Conservation (phyloP, 2,797 vertebrate species). For the Coranthus polyacanthus region DNA sequence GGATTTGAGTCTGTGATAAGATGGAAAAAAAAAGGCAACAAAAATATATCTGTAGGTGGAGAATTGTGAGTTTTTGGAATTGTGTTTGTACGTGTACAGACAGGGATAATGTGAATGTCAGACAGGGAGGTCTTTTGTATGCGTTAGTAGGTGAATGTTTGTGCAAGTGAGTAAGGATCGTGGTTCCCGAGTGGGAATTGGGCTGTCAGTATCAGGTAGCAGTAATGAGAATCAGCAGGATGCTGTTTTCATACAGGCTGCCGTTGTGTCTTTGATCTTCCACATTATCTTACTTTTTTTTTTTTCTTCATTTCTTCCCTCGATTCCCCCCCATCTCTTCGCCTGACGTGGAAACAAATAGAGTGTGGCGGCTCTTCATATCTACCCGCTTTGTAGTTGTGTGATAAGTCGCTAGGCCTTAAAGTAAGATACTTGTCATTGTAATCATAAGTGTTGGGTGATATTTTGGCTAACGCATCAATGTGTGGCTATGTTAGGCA, state of each 20-base stretch:
- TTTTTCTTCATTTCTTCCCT: slow-evolving; percentile 20
- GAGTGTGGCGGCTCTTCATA: slow-evolving; percentile 19
- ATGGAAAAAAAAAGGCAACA: not conserved
- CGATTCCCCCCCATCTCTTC: slow-evolving; percentile 11
- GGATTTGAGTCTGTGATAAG: slow-evolving; percentile 26
- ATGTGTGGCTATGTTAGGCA: slow-evolving; percentile 1
- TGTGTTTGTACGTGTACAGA: slow-evolving; percentile 35
- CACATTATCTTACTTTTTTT: slow-evolving; percentile 7
- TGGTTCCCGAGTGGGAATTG: slow-evolving; percentile 4
- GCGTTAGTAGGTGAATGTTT: not conserved
- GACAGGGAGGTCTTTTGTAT: slow-evolving; percentile 9
- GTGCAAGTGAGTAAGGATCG: not conserved
- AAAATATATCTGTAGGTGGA: slow-evolving; percentile 11
- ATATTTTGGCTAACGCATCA: slow-evolving; percentile 16
- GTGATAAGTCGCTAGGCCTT: slow-evolving; percentile 14
- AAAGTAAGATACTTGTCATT: slow-evolving; percentile 2
- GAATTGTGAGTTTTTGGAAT: slow-evolving; percentile 23
- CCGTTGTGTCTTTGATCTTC: slow-evolving; percentile 48
- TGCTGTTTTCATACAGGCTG: slow-evolving; percentile 6
- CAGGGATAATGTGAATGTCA: slow-evolving; percentile 33
- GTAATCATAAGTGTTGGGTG: slow-evolving; percentile 22
- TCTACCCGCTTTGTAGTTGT: slow-evolving; percentile 23
- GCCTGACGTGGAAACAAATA: slow-evolving; percentile 14
- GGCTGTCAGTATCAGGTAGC: slow-evolving; percentile 27
- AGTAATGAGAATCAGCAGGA: slow-evolving; percentile 60